A percentile compares a stretch with the other conserved stretches of the same genome.
Evolutionary conservation across 2,888 invertebrate genomes (phyloP).

Genomic region (Tetramorium bicarinatum): DNA sequence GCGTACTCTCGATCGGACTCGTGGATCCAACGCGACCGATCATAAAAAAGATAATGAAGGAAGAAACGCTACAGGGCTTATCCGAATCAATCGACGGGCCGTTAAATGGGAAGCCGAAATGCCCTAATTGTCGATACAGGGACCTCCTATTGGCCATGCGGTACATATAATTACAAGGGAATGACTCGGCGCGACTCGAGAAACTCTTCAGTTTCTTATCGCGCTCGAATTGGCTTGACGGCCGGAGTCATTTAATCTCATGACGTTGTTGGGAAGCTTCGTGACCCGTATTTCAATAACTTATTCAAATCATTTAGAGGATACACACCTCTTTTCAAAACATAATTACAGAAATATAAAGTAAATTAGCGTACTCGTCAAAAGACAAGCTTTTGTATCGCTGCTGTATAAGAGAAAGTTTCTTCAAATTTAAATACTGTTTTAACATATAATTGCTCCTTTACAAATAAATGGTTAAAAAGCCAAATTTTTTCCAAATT

Average conservation of each 20-base stretch:
- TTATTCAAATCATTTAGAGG: slow-evolving; percentile 62
- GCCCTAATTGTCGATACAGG: slow-evolving; percentile 81
- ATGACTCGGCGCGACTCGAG: slow-evolving; percentile 82
- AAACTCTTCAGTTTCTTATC: slow-evolving; percentile 74
- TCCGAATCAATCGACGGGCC: slow-evolving; percentile 78
- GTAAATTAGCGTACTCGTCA: neutral
- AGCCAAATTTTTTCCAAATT: neutral
- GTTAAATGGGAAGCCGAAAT: slow-evolving; percentile 81
- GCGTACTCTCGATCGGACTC: slow-evolving; percentile 38
- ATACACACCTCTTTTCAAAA: slow-evolving; percentile 46
- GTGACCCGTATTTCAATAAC: slow-evolving; percentile 62
- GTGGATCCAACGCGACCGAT: slow-evolving; percentile 42
- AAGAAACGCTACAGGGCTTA: slow-evolving; percentile 71
- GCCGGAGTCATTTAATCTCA: slow-evolving; percentile 83
- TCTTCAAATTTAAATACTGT: neutral
- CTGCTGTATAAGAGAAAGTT: neutral
- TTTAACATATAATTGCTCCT: neutral
- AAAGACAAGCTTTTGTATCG: neutral
- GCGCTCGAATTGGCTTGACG: slow-evolving; percentile 70
- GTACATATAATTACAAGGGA: slow-evolving; percentile 84
- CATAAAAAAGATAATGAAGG: slow-evolving; percentile 74
- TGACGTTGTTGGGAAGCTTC: slow-evolving; percentile 78
- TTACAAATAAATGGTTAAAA: neutral
- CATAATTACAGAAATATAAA: neutral
- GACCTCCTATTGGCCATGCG: slow-evolving; percentile 83